Percentiles rank a stretch among this genome's conserved stretches.
These are phyloP conservation scores for Xanthorhoe spadicearia DNA, from an alignment of 2,888 invertebrate genomes.

Conservation along the genomic window DNA sequence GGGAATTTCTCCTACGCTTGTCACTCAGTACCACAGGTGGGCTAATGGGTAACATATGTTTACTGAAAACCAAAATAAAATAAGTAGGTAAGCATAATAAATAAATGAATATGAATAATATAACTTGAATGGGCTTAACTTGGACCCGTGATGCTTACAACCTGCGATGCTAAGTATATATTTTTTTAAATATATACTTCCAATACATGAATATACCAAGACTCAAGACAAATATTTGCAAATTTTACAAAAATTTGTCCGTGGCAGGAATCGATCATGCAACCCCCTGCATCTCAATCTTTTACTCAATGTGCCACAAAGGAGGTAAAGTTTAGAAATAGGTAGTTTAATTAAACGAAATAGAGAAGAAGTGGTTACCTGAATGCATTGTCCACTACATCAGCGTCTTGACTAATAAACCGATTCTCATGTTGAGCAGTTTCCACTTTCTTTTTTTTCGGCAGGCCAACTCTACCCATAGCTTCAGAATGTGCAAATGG, in stretches of 20 bases:
- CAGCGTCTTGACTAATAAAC: constrained; percentile 47
- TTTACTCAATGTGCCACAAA: no score
- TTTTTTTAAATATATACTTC: no score
- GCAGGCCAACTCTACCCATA: constrained; percentile 63
- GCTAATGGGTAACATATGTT: constrained; percentile 30
- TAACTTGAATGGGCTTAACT: background rate
- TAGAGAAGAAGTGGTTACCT: constrained; percentile 63
- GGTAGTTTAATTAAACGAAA: no score
- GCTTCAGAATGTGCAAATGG: constrained; percentile 34
- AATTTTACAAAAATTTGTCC: no score
- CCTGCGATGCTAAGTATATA: no score
- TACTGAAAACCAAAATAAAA: constrained; percentile 37
- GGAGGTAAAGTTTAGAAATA: no score
- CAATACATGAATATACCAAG: no score
- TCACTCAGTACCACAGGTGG: constrained; percentile 13
- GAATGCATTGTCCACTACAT: constrained; percentile 70
- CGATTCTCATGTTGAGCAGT: background rate
- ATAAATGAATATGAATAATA: background rate
- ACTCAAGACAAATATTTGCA: no score
- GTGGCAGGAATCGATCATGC: no score
- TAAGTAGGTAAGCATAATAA: no score
- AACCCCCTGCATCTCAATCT: no score
- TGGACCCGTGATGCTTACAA: no score
- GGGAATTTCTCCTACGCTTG: constrained; percentile 39
- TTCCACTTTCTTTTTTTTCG: constrained; percentile 16